Evolutionary conservation across 2,113 vertebrate species (phyloP), one percentile per base, ranked within the genome.

Genomic region (Lycocorax pyrrhopterus): DNA sequence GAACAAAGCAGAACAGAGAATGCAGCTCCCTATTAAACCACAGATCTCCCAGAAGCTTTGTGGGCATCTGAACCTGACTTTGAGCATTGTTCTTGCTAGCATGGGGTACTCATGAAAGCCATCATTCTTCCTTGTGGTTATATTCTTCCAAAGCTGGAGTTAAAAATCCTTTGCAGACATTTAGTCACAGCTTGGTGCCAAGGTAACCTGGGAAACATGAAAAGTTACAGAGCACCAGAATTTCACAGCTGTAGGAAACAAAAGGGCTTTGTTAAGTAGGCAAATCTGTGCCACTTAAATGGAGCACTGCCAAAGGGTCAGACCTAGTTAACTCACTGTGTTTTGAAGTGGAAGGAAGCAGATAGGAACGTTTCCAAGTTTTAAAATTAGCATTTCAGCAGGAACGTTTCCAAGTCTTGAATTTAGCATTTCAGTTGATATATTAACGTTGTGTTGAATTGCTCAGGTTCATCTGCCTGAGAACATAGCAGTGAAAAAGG

Each of bases 211-310:
- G 84, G 96, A 96, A 93, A 96, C 19, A 2, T 33, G 73, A 84
- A 73, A 67, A 90, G 62, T 80, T 92, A 74, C 32, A 68, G 49
- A 39, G 56, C 56, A 35, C n/a, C 3, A 5, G 80, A 90, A 66
- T 82, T 66, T 79, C 64, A 89, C 82, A 94, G 87, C 56, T 85
- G 32, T 37, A 71, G 68, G 68, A 63, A 96, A 96, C 92, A 96
- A 94, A 89, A 94, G 78, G 30, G 26, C 92, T 95, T 97, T 96
- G 94, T 97, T 84, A 73, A 29, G 41, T 10, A 82, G 74, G 87
- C 51, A 84, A 79, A 76, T 90, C 82, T 68, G 60, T 94, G 83
- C 79, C 52, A 49, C 82, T 92, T 33, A 29, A 71, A 66, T 39
- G 69, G 75, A 66, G n/a, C 51, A 17, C 12, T 82, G 92, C 91